phyloP scores from a whole-genome alignment of 2,888 invertebrate species.

The Dolomedes plantarius region DNA sequence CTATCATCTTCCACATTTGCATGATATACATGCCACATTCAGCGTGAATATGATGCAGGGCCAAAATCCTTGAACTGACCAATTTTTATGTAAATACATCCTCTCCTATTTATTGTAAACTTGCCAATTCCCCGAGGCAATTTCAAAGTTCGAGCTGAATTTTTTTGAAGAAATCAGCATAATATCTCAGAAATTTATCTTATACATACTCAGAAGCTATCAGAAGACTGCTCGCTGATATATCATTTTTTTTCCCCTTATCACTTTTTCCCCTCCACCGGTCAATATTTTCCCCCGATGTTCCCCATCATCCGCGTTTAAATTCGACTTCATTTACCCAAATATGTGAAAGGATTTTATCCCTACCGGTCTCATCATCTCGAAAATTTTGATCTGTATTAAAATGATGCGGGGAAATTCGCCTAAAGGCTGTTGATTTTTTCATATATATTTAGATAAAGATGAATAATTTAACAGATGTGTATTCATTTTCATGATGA shows the following conservation, averaged over 20 bases:
- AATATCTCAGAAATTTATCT: conserved; percentile 32
- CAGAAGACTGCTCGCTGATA: conserved; percentile 15
- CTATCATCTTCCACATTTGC: too few species aligned
- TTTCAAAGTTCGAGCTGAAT: conserved; percentile 25
- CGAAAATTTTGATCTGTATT: conserved; percentile 17
- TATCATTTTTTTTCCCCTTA: conserved; percentile 20
- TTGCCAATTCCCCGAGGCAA: conserved; percentile 50
- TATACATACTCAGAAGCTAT: conserved; percentile 9
- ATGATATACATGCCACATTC: too few species aligned
- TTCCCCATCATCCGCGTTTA: conserved; percentile 19
- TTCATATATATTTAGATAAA: too few species aligned
- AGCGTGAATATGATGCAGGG: too few species aligned
- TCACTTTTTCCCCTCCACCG: not conserved
- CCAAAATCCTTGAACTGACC: not conserved
- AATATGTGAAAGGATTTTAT: too few species aligned
- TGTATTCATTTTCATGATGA: too few species aligned
- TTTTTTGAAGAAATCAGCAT: conserved; percentile 37
- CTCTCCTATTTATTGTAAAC: conserved; percentile 30
- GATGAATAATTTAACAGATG: too few species aligned
- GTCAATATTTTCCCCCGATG: conserved; percentile 32
- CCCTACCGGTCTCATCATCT: too few species aligned
- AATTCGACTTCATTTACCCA: conserved; percentile 37
- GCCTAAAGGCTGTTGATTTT: too few species aligned
- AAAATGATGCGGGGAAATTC: too few species aligned
- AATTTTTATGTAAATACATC: conserved; percentile 57